Percentiles rank a stretch among this genome's conserved stretches.
These are phyloP conservation scores for Rhagophthalmus giganteus DNA, from an alignment of 2,888 invertebrate genomes.

Conservation along the genomic window DNA sequence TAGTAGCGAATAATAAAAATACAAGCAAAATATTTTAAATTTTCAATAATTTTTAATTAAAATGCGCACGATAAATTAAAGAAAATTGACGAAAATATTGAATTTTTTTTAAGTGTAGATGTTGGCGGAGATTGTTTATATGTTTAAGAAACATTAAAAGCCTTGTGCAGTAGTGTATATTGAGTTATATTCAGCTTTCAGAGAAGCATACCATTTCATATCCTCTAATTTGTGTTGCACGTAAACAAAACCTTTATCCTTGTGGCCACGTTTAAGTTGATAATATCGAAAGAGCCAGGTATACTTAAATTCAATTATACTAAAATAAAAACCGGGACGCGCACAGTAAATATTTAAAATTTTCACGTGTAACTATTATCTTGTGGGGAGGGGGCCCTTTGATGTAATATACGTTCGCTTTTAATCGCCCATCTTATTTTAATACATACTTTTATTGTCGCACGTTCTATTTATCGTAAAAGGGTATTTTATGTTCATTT, in stretches of 20 bases:
- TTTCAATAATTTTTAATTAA: slow-evolving; percentile 4
- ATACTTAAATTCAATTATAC: too few species aligned
- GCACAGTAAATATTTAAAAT: neutral
- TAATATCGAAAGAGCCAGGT: too few species aligned
- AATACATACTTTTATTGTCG: too few species aligned
- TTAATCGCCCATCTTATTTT: too few species aligned
- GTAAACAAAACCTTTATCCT: slow-evolving; percentile 35
- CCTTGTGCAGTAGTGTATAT: slow-evolving; percentile 43
- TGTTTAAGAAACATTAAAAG: slow-evolving; percentile 45
- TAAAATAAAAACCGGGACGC: too few species aligned
- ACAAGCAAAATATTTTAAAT: neutral
- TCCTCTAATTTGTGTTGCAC: slow-evolving; percentile 29
- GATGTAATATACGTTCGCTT: too few species aligned
- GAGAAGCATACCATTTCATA: slow-evolving; percentile 42
- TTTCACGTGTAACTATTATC: neutral
- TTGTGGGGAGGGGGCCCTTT: too few species aligned
- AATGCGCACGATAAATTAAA: slow-evolving; percentile 2
- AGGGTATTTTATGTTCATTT: too few species aligned
- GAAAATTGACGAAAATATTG: neutral
- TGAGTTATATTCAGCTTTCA: slow-evolving; percentile 48
- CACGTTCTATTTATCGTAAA: too few species aligned
- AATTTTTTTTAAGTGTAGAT: slow-evolving; percentile 35
- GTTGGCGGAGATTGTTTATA: slow-evolving; percentile 38
- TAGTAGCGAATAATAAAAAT: too few species aligned
- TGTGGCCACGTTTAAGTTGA: slow-evolving; percentile 34